Base-by-base conservation (phyloP, 2,113 vertebrate genomes). In the Gavia stellata region DNA sequence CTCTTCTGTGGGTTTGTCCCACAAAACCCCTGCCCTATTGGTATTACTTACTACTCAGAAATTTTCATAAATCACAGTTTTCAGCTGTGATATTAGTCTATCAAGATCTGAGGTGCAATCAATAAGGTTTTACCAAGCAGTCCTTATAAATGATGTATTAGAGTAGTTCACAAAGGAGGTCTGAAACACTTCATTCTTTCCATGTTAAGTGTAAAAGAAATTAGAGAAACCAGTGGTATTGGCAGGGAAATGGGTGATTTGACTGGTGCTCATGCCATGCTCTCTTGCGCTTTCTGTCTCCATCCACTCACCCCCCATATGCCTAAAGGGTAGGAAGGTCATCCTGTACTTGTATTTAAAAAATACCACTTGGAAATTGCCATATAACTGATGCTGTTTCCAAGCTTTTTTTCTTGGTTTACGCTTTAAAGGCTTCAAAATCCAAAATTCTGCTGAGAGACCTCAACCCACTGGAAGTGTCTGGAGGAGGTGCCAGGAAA, bases 81-180 rank as follows among this genome's bases (percentile, higher is more conserved):
- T 82, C 71, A 61, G 45, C 50, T 58, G 33, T 85, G 58, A n/a
- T 79, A 62, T 65, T 88, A 38, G 42, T 80, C 33, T 31, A 55
- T 36, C 36, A 65, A 65, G 74, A 73, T 80, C 58, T 38, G 70
- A 88, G 45, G 55, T 52, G 29, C 74, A 92, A 90, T 77, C 70
- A 86, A 33, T 88, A 49, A 77, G 34, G n/a, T 83, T 92, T 90
- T 88, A 73, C 67, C 72, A 73, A 86, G 62, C 44, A 61, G 50
- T n/a, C 58, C 71, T 88, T 83, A 53, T 49, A 94, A 94, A 92
- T 75, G n/a, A 68, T 50, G 11, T 40, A 36, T 71, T 73, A 59
- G 26, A 70, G 45, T 23, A 49, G 33, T 49, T 93, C 42, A 62
- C 67, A 56, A 66, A 75, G 55, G 67, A 72, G 29, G 13, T 83